These are phyloP conservation scores for Aulostomus chinensis DNA, from an alignment of 2,797 vertebrate species.

Conservation along the genomic window DNA sequence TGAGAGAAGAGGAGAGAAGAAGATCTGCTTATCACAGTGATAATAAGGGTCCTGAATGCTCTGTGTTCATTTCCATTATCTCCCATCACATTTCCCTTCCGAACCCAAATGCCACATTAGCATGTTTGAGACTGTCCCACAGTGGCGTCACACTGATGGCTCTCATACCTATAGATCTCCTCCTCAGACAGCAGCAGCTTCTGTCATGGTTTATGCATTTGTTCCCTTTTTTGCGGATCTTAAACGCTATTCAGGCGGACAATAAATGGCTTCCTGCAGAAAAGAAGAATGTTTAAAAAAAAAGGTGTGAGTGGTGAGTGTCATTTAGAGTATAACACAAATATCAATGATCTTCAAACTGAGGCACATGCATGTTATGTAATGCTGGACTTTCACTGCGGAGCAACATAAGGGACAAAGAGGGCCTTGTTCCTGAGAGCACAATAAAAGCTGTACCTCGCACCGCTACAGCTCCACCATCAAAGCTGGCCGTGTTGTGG, in stretches of 20 bases:
- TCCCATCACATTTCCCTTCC: conserved; percentile 64
- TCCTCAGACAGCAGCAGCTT: conserved; percentile 42
- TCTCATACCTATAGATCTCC: conserved; percentile 51
- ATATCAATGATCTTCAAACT: too few species aligned
- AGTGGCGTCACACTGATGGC: conserved; percentile 46
- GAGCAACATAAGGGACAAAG: too few species aligned
- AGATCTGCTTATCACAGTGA: conserved; percentile 42
- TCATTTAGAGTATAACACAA: too few species aligned
- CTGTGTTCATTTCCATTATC: conserved; percentile 67
- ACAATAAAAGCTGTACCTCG: conserved; percentile 55
- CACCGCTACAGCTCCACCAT: conserved; percentile 40
- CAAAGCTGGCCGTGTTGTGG: conserved; percentile 52
- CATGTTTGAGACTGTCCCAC: conserved; percentile 58
- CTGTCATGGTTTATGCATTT: conserved; percentile 66
- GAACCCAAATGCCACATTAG: conserved; percentile 80
- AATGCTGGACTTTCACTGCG: too few species aligned
- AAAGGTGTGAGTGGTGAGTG: too few species aligned
- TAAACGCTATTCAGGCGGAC: conserved; percentile 22
- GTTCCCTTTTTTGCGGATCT: conserved; percentile 24
- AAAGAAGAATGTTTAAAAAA: too few species aligned
- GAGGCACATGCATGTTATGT: too few species aligned
- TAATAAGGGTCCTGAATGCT: conserved; percentile 46
- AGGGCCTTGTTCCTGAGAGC: conserved; percentile 54
- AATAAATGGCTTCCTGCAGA: conserved; percentile 17
- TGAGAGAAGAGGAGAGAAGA: conserved; percentile 23